Conservation (phyloP, 2,888 invertebrate species). For the Parnassius apollo region DNA sequence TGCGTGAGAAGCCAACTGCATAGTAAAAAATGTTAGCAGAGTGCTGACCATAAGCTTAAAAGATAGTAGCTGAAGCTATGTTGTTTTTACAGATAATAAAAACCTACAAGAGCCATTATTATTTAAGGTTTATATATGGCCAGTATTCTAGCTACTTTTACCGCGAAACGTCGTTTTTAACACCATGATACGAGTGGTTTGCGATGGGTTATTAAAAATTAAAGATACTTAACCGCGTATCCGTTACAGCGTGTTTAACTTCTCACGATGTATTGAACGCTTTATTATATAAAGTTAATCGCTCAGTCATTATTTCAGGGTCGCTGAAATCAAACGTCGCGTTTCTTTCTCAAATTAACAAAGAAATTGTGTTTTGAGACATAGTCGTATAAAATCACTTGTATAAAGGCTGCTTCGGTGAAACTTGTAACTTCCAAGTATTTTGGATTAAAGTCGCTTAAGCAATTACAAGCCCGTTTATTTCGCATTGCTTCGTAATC, state of each 20-base stretch:
- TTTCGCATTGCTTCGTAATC: constrained; percentile 11
- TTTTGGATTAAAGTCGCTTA: neutral
- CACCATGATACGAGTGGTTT: constrained; percentile 30
- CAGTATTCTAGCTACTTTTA: constrained; percentile 2
- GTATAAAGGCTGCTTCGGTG: neutral
- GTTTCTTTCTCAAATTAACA: constrained; percentile 11
- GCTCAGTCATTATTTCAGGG: constrained; percentile 13
- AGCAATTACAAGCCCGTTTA: constrained; percentile 6
- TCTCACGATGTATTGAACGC: constrained; percentile 43
- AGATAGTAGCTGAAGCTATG: neutral
- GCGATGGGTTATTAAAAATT: constrained; percentile 38
- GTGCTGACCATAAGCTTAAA: too few species aligned
- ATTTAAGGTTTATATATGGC: neutral
- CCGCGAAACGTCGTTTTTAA: constrained; percentile 13
- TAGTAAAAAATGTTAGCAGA: too few species aligned
- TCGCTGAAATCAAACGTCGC: constrained; percentile 7
- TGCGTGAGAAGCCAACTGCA: too few species aligned
- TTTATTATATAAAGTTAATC: constrained; percentile 32
- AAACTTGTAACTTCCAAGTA: constrained; percentile 1
- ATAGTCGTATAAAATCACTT: constrained; percentile 5
- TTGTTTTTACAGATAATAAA: constrained; percentile 16
- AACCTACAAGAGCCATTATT: constrained; percentile 14
- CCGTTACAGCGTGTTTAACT: constrained; percentile 45
- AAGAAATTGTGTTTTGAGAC: constrained; percentile 8
- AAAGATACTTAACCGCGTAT: constrained; percentile 34